A percentile compares a stretch with the other conserved stretches of the same genome.
These are phyloP conservation scores for Girardia tigrina DNA, from an alignment of 2,888 invertebrate species.

Conservation along the genomic window DNA sequence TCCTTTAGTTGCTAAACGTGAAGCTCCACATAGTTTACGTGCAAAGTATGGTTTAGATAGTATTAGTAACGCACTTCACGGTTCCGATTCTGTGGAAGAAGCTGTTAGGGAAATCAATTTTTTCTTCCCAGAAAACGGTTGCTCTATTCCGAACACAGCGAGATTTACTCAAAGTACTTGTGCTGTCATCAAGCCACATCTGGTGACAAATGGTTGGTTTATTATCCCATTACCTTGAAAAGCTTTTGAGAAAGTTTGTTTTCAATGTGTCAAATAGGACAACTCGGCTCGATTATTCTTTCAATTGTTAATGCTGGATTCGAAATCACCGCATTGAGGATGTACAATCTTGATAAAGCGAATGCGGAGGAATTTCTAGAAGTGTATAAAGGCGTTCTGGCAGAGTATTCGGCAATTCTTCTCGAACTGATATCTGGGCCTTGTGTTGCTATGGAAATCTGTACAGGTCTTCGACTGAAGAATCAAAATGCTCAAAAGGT, in stretches of 20 bases:
- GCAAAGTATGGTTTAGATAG: conserved; percentile 39
- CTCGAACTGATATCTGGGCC: conserved; percentile 69
- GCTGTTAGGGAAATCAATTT: conserved; percentile 52
- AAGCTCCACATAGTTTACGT: conserved; percentile 40
- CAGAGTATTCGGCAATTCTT: conserved; percentile 58
- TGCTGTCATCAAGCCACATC: conserved; percentile 77
- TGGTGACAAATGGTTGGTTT: conserved; percentile 60
- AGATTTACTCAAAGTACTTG: conserved; percentile 47
- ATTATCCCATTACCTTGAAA: no score
- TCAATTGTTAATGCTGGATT: conserved; percentile 66
- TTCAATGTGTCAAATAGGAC: conserved; percentile 41
- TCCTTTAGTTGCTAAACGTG: conserved; percentile 42
- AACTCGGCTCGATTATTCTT: conserved; percentile 59
- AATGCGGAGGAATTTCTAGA: conserved; percentile 81
- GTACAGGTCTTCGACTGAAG: conserved; percentile 28
- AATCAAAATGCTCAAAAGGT: conserved; percentile 40
- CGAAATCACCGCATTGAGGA: conserved; percentile 63
- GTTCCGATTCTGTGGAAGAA: conserved; percentile 55
- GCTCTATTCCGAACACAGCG: conserved; percentile 44
- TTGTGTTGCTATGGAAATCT: conserved; percentile 70
- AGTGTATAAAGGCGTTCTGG: conserved; percentile 67
- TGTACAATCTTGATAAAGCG: conserved; percentile 61
- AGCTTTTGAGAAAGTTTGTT: neutral
- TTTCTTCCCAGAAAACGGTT: conserved; percentile 50
- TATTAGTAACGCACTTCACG: conserved; percentile 53